Evolutionary conservation across 2,113 vertebrate species (phyloP), one percentile per base, ranked within the genome.

Genomic region (Zapus hudsonius): DNA sequence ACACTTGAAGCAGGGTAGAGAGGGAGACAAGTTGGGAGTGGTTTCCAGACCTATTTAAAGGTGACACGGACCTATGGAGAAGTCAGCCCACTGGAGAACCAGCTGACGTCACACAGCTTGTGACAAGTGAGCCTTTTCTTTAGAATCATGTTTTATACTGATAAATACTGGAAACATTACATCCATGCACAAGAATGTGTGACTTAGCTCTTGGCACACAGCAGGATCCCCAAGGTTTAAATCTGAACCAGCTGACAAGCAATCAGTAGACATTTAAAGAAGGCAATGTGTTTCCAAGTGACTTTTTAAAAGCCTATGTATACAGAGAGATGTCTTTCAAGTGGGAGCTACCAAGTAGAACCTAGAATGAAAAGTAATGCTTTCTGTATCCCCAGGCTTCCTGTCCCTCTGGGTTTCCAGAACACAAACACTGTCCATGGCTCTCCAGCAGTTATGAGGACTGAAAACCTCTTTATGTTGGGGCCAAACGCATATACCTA

Each of bases 141-240:
- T 55, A 89, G 52, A 91, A 76, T 63, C 38, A 3, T 55, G 40
- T 42, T 94, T 93, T 96, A 92, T n/a, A 95, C 79, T 95, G 96
- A 96, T 96, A 94, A 95, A 97, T 91, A 91, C 1, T 69, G 82
- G 25, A 75, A 86, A 80, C 8, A 83, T 67, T 90, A 90, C 95
- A 93, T 78, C 87, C 20, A 85, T 70, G 95, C 90, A 89, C 83
- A 83, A 80, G 94, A 96, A 90, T 85, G 96, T 92, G 91, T 94
- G 95, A 95, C 79, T 91, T 95, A 93, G 36, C 67, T 94, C 79
- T 95, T 94, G 96, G 96, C 91, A 94, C 25, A 55, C 42, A 33
- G 40, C 33, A 90, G 76, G 89, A 69, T 75, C 76, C 81, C 55
- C 81, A 72, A 93, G 79, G 83, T 93, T 96, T 70, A 88, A 52